Evolutionary conservation across 2,113 vertebrate species (phyloP).

Genomic region (Myotis lucifugus): DNA sequence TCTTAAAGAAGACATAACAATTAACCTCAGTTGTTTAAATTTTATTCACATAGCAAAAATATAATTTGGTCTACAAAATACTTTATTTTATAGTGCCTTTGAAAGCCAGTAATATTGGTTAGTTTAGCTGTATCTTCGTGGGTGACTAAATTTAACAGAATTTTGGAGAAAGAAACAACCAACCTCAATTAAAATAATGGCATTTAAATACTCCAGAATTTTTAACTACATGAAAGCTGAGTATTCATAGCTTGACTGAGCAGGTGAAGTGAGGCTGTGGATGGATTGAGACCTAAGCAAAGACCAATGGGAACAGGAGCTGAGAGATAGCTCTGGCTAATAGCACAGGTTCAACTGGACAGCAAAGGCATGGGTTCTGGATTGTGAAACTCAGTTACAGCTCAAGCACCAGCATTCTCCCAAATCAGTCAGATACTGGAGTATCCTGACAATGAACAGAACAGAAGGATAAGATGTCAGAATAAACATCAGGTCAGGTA

Average conservation of each 20-base stretch:
- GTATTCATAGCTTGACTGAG: neutral
- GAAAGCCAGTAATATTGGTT: neutral
- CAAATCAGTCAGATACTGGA: neutral
- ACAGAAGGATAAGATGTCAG: neutral
- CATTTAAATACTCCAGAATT: neutral
- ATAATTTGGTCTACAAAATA: neutral
- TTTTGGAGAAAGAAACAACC: neutral
- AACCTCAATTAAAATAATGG: neutral
- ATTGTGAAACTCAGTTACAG: neutral
- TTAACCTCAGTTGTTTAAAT: neutral
- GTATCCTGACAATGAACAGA: neutral
- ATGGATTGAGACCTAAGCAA: neutral
- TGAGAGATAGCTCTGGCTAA: neutral
- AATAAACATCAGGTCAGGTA: neutral
- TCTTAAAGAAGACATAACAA: neutral
- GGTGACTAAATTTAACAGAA: neutral
- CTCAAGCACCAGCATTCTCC: neutral
- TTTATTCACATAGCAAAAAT: conserved; percentile 4
- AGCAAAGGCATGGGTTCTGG: neutral
- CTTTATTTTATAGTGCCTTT: neutral
- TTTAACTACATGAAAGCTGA: neutral
- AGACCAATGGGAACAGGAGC: rapidly evolving
- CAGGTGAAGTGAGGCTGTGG: neutral
- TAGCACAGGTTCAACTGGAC: neutral
- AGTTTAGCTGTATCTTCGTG: neutral